These are phyloP conservation scores for Dicrurus megarhynchus DNA, from an alignment of 2,113 vertebrate genomes.

Conservation along the genomic window DNA sequence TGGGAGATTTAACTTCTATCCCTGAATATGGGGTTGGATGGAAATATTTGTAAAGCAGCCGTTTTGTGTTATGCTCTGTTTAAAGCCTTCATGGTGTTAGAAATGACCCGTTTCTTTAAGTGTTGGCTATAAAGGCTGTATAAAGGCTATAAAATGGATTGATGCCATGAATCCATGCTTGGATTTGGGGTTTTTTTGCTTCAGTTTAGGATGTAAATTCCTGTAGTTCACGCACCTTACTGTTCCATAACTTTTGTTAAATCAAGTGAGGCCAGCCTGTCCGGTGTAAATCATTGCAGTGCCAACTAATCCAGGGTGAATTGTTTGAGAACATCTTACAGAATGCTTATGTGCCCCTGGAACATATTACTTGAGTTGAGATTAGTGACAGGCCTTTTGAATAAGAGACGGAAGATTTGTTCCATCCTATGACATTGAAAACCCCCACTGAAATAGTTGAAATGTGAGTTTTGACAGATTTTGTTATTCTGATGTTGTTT, in stretches of 20 bases:
- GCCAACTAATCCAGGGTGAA: not conserved
- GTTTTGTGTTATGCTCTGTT: not conserved
- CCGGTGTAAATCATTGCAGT: not conserved
- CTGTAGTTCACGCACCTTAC: not conserved
- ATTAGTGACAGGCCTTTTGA: not conserved
- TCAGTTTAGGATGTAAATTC: constrained; percentile 8
- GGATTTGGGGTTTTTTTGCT: not conserved
- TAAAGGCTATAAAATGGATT: constrained; percentile 43
- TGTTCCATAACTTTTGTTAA: not conserved
- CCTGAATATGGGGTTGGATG: not conserved
- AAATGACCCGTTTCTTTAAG: not conserved
- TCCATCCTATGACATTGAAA: not conserved
- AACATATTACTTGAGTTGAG: not conserved
- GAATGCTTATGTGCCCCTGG: not conserved
- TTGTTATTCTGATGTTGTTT: not conserved
- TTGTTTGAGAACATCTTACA: not conserved
- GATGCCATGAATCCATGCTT: not conserved
- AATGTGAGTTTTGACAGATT: not conserved
- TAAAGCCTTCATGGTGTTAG: not conserved
- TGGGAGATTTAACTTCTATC: not conserved
- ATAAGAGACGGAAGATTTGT: not conserved
- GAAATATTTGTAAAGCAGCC: not conserved
- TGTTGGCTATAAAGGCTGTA: not conserved
- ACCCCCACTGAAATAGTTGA: not conserved
- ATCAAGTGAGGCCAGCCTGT: not conserved